Percentiles rank a stretch among this genome's conserved stretches.
phyloP scores from a whole-genome alignment of 2,888 invertebrate genomes.

The Ceratothoa steindachneri region DNA sequence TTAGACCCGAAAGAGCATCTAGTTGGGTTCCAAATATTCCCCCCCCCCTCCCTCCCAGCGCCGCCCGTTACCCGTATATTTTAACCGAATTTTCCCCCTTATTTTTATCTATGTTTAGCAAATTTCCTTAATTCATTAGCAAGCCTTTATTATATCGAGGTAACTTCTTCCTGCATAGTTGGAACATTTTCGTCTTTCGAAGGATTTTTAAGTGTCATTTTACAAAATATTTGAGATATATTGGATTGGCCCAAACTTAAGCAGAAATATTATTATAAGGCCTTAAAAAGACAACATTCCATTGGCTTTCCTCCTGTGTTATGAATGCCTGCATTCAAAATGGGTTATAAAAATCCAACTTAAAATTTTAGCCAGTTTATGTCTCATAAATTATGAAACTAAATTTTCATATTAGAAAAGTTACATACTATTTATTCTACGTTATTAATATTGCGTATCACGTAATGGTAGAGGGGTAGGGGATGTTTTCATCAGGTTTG shows the following conservation, averaged over 20 bases:
- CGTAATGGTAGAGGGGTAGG: background rate
- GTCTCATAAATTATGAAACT: constrained; percentile 13
- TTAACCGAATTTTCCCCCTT: background rate
- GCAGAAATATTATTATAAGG: constrained; percentile 10
- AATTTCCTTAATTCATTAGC: constrained; percentile 9
- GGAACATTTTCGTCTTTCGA: constrained; percentile 2
- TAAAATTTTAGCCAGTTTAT: background rate
- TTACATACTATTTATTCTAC: constrained; percentile 5
- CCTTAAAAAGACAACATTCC: background rate
- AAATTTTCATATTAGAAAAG: constrained; percentile 9
- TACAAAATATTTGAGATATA: constrained; percentile 12
- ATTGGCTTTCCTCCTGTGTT: constrained; percentile 5
- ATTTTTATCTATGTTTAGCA: constrained; percentile 4
- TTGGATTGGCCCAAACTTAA: constrained; percentile 5
- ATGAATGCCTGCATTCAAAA: constrained; percentile 13
- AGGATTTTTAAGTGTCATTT: background rate
- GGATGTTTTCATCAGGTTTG: background rate
- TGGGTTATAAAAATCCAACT: constrained; percentile 6
- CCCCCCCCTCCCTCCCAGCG: background rate
- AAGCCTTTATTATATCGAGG: constrained; percentile 12
- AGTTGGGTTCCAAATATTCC: background rate
- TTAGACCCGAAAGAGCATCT: background rate
- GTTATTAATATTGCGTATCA: constrained; percentile 2
- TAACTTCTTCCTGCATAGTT: constrained; percentile 7
- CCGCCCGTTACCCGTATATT: constrained; percentile 8